Evolutionary conservation across 1,140 invertebrate species (phyloP), one percentile per base, ranked within the genome.

Genomic region (Rhyacophila brunnea): DNA sequence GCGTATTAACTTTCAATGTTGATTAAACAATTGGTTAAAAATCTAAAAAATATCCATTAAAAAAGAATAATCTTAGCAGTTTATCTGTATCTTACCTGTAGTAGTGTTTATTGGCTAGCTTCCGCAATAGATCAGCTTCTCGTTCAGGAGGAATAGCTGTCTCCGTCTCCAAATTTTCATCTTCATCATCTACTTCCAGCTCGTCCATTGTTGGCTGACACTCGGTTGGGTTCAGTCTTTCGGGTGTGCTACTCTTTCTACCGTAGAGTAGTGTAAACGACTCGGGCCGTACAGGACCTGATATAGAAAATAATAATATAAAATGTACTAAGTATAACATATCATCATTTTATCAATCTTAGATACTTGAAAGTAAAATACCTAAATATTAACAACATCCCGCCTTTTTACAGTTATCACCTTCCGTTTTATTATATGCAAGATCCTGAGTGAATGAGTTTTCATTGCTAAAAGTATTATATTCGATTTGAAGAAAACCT

Each of bases 81-180:
- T n/a, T n/a, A n/a, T n/a, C n/a, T n/a, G n/a, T n/a, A n/a, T 15
- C 48, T 51, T 42, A 65, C 63, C 63, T 65, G 28, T 65, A 65
- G 40, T 65, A 62, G 50, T 65, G 63, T 44, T 62, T 65, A 32
- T 62, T 62, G 11, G 60, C 59, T 10, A 62, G 35, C 35, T 62
- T 65, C 43, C 50, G 51, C 14, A 65, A 28, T 6, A 65, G 44
- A 10, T 65, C 60, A 1, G 56, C 60, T 43, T 65, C 64, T 19
- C 50, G 50, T 18, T 56, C 60, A 10, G 46, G 17, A 0, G 51
- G 28, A 5, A 28, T 40, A 14, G 32, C 48, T 13, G 40, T 45
- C 1, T 58, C 62, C 5, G 43, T 46, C 3, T 28, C 47, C 1
- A 42, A 34, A 0, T 53, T 44, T 1, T 43, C 38, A 1, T 45